phyloP scores from a whole-genome alignment of 2,797 vertebrate species.

The Coluber constrictor region DNA sequence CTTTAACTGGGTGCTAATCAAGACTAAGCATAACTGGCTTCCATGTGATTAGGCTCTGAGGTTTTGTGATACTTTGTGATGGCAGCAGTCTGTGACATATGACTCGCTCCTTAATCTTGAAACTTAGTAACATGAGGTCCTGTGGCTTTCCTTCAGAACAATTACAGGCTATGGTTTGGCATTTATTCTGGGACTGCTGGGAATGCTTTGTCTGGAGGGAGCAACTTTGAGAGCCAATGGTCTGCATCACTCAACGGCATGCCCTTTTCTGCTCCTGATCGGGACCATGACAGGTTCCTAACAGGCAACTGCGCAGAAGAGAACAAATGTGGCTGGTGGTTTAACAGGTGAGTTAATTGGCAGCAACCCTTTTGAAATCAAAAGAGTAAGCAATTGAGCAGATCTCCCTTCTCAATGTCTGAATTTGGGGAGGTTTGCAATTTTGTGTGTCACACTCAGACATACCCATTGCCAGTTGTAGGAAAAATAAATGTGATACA shows the following conservation, averaged over 20 bases:
- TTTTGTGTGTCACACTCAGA: not conserved
- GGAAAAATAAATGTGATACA: not conserved
- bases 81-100: not conserved
- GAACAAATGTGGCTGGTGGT: conserved; percentile 89
- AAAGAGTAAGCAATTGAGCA: not conserved
- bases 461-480: not conserved
- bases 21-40: not conserved
- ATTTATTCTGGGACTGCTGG: conserved; percentile 84
- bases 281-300: conserved; percentile 84
- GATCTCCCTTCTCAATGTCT: fast-evolving
- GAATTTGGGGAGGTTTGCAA: not conserved
- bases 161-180: conserved; percentile 82
- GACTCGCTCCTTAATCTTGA: not conserved
- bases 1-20: not conserved
- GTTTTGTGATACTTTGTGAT: not conserved
- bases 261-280: conserved; percentile 86
- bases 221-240: conserved; percentile 82
- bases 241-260: conserved; percentile 83
- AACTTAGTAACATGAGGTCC: not conserved
- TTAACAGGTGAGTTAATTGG: conserved; percentile 78
- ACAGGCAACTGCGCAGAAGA: conserved; percentile 85
- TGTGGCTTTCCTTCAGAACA: conserved; percentile 72
- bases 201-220: conserved; percentile 81
- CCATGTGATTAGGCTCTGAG: not conserved
- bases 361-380: not conserved